Evolutionary conservation across 1,140 invertebrate genomes (phyloP).

Genomic region (Hyposmocoma kahamanoa): DNA sequence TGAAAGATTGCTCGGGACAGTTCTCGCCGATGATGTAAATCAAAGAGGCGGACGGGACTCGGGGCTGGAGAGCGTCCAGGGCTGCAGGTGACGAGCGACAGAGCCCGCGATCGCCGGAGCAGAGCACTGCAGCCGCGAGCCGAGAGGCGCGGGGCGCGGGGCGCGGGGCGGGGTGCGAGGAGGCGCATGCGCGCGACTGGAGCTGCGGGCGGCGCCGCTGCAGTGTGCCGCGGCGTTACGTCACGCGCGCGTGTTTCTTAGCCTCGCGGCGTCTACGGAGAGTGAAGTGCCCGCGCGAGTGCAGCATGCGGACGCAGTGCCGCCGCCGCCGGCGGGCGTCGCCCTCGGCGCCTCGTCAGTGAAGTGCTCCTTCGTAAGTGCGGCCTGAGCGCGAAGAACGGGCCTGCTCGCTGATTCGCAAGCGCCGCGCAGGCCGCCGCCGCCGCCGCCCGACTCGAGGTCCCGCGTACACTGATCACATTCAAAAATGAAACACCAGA

Average conservation of each 20-base stretch:
- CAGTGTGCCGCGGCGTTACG: slow-evolving; percentile 42
- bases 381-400: background rate
- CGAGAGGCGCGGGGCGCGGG: background rate
- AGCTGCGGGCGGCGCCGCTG: slow-evolving; percentile 32
- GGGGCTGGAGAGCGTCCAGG: background rate
- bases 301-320: slow-evolving; percentile 1
- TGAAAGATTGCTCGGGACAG: background rate
- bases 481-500: no score
- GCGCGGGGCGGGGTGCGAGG: background rate
- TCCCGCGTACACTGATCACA: no score
- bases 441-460: no score
- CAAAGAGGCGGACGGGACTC: background rate
- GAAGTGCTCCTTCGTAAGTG: background rate
- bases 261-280: background rate
- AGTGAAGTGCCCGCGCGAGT: background rate
- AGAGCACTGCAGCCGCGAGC: background rate
- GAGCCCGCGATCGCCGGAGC: background rate
- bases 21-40: background rate
- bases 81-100: background rate
- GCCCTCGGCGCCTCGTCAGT: background rate
- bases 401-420: background rate
- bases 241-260: slow-evolving; percentile 21
- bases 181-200: background rate
- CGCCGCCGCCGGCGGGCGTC: background rate
- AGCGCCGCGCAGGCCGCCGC: no score